phyloP scores from a whole-genome alignment of 2,113 vertebrate genomes.

The Labeo rohita region DNA sequence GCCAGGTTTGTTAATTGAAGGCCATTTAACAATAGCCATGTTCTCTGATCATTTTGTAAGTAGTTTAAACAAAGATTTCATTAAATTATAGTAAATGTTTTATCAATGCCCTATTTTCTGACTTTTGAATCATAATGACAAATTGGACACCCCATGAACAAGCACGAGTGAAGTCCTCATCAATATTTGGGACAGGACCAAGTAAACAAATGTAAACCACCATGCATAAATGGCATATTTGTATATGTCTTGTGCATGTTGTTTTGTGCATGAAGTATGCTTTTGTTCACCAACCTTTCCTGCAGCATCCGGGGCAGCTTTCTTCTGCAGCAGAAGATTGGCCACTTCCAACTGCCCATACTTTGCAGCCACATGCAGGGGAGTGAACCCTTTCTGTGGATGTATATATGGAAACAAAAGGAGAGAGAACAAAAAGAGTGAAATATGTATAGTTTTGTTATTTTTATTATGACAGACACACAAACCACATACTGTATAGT shows the following conservation, averaged over 20 bases:
- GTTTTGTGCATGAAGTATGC: background rate
- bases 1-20: background rate
- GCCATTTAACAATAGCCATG: background rate
- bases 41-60: background rate
- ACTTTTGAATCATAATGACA: background rate
- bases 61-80: background rate
- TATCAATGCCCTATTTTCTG: background rate
- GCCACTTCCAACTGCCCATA: constrained; percentile 96
- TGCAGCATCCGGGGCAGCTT: constrained; percentile 67
- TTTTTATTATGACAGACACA: background rate
- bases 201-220: background rate
- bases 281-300: constrained; percentile 46
- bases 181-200: background rate
- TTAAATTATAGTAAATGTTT: background rate
- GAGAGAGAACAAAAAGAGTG: background rate
- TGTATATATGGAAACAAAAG: constrained; percentile 9
- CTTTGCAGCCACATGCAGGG: constrained; percentile 95
- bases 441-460: background rate
- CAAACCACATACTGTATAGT: background rate
- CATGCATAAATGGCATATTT: constrained; percentile 1
- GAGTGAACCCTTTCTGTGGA: constrained; percentile 92
- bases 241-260: background rate
- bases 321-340: constrained; percentile 93
- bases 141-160: background rate
- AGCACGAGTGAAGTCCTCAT: background rate